Base-by-base conservation (phyloP, 1,140 invertebrate species). In the Drosophila bocki region DNA sequence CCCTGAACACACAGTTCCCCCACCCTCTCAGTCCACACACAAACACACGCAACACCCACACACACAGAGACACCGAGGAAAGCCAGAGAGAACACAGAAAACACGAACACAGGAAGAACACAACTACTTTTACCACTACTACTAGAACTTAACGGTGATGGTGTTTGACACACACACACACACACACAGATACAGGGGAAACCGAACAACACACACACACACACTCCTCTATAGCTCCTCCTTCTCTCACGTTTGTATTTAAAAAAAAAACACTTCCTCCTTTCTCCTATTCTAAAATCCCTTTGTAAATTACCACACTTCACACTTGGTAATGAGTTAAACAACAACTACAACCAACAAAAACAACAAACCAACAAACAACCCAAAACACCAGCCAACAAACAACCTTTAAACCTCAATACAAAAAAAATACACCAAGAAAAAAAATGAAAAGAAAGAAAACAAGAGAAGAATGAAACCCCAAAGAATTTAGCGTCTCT, bases 281-380 rank as follows among this genome's bases (percentile, higher is more conserved):
- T 29, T 15, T 15, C 15, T 42, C 39, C 72, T 59, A 45, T 54
- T 60, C 45, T 62, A 15, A 17, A 45, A 37, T 63, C 59, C 59
- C 64, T 74, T 61, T 83, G 80, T 85, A 85, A 80, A 84, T 77
- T 75, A 75, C 57, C 45, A 80, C 67, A 81, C 70, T 53, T 60
- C 74, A 79, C 80, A 83, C 81, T 70, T 74, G 76, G 77, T 77
- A 70, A 85, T 70, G 71, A 84, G 81, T 64, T 65, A 75, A 84
- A 86, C 58, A 86, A 79, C 26, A 78, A 75, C 35, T 63, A 67
- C 75, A 64, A 77, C 78, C 32, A 37, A 63, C 29, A 51, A 51
- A 33, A 63, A 69, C 62, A 15, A 64, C 22, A 22, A 53, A 54
- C 51, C 41, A 77, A 75, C 33, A 41, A 41, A 33, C 35, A 67